These are phyloP conservation scores for Prosopocoilus inquinatus DNA, from an alignment of 2,888 invertebrate species.

Conservation along the genomic window DNA sequence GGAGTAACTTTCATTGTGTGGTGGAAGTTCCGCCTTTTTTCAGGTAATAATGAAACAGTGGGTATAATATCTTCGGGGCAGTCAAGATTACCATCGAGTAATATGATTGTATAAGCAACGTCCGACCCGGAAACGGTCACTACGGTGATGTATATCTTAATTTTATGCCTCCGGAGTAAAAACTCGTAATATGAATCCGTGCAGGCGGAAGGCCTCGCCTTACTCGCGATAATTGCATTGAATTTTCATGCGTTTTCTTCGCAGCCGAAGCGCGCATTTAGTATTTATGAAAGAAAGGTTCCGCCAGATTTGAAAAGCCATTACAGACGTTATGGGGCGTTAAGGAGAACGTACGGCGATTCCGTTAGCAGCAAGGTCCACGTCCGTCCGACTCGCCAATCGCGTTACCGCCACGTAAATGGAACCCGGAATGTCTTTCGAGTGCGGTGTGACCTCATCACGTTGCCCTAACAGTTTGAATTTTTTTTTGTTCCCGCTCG, in stretches of 20 bases:
- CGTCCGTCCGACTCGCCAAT: constrained; percentile 30
- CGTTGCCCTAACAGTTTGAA: constrained; percentile 9
- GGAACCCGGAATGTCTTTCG: constrained; percentile 26
- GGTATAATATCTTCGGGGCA: too few relatives aligned
- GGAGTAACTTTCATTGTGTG: too few relatives aligned
- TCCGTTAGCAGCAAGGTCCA: constrained; percentile 13
- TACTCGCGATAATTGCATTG: constrained; percentile 37
- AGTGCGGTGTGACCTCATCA: constrained; percentile 27
- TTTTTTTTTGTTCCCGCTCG: constrained; percentile 4
- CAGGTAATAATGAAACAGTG: too few relatives aligned
- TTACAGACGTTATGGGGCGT: constrained; percentile 38
- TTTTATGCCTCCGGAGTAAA: constrained; percentile 17
- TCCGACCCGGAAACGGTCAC: constrained; percentile 1
- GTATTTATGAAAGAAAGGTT: constrained; percentile 35
- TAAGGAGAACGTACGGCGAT: constrained; percentile 32
- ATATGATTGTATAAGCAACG: too few relatives aligned
- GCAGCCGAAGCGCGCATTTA: constrained; percentile 32
- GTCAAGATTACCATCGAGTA: too few relatives aligned
- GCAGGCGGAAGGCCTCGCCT: not conserved
- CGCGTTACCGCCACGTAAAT: constrained; percentile 30
- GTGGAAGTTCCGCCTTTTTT: too few relatives aligned
- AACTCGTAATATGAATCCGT: constrained; percentile 14
- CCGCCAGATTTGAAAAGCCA: constrained; percentile 33
- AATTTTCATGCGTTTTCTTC: constrained; percentile 36
- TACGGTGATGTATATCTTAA: constrained; percentile 20